These are phyloP conservation scores for Tuberolachnus salignus DNA, from an alignment of 2,888 invertebrate species.

Conservation along the genomic window DNA sequence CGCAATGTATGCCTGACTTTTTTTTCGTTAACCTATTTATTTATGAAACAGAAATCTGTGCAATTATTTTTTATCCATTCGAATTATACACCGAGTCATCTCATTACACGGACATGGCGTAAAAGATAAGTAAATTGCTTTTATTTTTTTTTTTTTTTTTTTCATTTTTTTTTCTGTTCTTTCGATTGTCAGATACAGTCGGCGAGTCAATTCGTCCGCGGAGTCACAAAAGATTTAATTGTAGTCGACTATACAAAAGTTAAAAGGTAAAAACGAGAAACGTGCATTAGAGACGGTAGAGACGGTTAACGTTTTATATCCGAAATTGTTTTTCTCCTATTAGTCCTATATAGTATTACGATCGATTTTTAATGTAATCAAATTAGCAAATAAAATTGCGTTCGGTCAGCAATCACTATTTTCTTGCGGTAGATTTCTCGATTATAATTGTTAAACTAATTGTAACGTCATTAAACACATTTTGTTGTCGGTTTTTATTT, in stretches of 20 bases:
- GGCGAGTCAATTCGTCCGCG: slow-evolving; percentile 35
- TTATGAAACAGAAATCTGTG: no score
- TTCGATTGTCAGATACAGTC: slow-evolving; percentile 48
- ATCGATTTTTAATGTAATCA: background rate
- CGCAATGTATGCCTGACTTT: no score
- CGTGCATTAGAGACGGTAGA: background rate
- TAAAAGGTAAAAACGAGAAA: slow-evolving; percentile 5
- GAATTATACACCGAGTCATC: background rate
- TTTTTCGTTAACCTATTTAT: no score
- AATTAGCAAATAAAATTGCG: background rate
- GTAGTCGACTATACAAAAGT: slow-evolving; percentile 21
- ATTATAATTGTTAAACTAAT: no score
- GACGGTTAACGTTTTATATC: slow-evolving; percentile 1
- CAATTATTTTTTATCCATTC: background rate
- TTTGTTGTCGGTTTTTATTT: no score
- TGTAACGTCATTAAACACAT: no score
- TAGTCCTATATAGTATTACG: background rate
- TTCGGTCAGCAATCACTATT: no score
- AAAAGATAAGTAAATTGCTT: slow-evolving; percentile 46
- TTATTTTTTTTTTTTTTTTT: no score
- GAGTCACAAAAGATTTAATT: slow-evolving; percentile 34
- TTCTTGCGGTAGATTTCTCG: no score
- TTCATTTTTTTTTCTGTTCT: no score
- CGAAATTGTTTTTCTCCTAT: slow-evolving; percentile 20
- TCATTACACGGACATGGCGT: slow-evolving; percentile 23